Base-by-base conservation (phyloP, 2,113 vertebrate species). In the Poeciliopsis occidentalis region DNA sequence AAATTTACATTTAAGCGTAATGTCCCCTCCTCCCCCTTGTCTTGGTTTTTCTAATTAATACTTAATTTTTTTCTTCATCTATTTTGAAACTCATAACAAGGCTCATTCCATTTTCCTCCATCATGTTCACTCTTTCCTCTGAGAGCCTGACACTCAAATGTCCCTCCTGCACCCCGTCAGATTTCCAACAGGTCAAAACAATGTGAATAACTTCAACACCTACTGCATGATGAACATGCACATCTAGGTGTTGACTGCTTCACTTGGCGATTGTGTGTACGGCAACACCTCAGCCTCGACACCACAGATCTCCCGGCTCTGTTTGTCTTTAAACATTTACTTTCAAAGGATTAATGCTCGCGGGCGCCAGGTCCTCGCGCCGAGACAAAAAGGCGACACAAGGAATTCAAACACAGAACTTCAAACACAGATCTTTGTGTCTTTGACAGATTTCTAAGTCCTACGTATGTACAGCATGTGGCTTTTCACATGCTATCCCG, bases 261-360 rank as follows among this genome's bases (percentile, higher is more conserved):
- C 41, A 31, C 82, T 54, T 76, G 78, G 69, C 61, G 78, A 84
- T 87, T 85, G 78, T 78, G 85, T 78, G 57, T 78, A 90, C 76
- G 75, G 87, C 91, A 91, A 91, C 90, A 91, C 90, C 85, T 89
- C 88, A 75, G 85, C 84, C 84, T 87, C 85, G 78, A 86, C 83
- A 80, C 85, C 54, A 32, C 88, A 91, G 87, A 89, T 84, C 91
- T 88, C 17, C 85, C 75, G n/a, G 92, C 94, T 94, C 91, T 96
- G 95, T 96, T 96, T 96, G 95, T 94, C 93, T 96, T 95, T 95
- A 95, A 96, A 96, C 95, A 95, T 96, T 96, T 96, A 95, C 95
- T 96, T 95, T 94, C 90, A 95, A 95, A 95, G 93, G 94, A 95
- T 96, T 95, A 95, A 95, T 95, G 94, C 89, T 90, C 90, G 26